Base-by-base conservation (phyloP, 1,140 invertebrate species). In the Ostrea denselamellosa region DNA sequence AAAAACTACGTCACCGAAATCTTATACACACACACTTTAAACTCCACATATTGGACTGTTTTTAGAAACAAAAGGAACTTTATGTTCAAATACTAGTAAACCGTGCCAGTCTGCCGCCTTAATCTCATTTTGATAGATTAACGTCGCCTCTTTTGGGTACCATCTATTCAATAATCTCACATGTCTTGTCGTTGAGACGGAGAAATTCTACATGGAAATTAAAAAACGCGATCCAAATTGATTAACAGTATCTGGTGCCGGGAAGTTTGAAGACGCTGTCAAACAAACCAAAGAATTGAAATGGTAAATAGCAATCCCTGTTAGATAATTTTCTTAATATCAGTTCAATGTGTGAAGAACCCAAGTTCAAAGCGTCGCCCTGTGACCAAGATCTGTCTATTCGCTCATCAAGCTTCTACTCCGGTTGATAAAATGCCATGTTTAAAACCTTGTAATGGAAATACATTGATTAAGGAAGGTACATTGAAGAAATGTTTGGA, bases 371-470 rank as follows among this genome's bases (percentile, higher is more conserved):
- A 88, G 87, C 83, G 83, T 77, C 34, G 44, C 56, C 71, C 54
- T 88, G 87, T 53, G 87, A 85, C 51, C 62, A 77, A 68, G 53
- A 51, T n/a, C 52, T 62, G 84, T 77, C 87, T 71, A 77, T 81
- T 85, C 22, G 52, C 34, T 85, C 87, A 25, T 88, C 83, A 85
- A 85, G n/a, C 53, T 58, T 58, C 51, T 85, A 56, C 83, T 88
- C 68, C 34, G 22, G 65, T 88, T 88, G 87, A 88, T 88, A 85
- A 85, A 88, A 88, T 88, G 83, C 65, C 87, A 88, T 85, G 58
- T 85, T 85, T 88, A 88, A 87, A 53, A 77, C 83, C 84, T 88
- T 77, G 65, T 85, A 85, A 68, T 85, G 68, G 83, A 65, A 85
- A 62, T 65, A 85, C 87, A 77, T 88, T 85, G 82, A 85, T 88